Evolutionary conservation across 2,888 invertebrate species (phyloP), one percentile per base, ranked within the genome.

Genomic region (Melitaea athalia): DNA sequence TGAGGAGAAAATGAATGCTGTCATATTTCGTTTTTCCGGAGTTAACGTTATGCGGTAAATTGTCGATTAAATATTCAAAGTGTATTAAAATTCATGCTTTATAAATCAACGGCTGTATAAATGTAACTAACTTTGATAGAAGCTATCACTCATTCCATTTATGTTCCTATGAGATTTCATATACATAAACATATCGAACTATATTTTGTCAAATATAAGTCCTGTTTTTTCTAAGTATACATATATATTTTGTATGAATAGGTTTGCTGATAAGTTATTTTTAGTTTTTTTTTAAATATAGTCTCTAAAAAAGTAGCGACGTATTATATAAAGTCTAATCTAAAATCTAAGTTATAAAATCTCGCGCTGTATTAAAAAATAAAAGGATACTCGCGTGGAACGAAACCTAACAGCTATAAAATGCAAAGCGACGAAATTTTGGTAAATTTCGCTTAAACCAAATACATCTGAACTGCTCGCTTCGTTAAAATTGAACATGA

Each of bases 1-100:
- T 70, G 63, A 70, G 60, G 63, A 14, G 59, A 66, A 63, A 70
- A 70, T 70, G 10, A 59, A 69, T 38, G 61, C 57, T 60, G 61
- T 59, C 62, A 65, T 59, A 63, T 65, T 60, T 49, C 55, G 49
- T 50, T 70, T 59, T 64, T 53, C 57, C 14, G 47, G 42, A 15
- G 52, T 43, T 17, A 33, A 17, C 50, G 11, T 45, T 59, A n/a
- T 55, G 42, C 49, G 63, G 47, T 47, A 33, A 61, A 68, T 68
- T 64, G 55, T 24, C 55, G 53, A 61, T 59, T 63, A 65, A 47
- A 43, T 63, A 63, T 63, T 65, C 45, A 62, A 33, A 62, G 50
- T 69, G 50, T 47, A 45, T 43, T 62, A 62, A 57, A 45, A 42
- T 57, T 67, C 42, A 60, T 42, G 38, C 42, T 52, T 43, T 50